These are phyloP conservation scores for Drosophila lowei DNA, from an alignment of 1,140 invertebrate genomes.

Conservation along the genomic window DNA sequence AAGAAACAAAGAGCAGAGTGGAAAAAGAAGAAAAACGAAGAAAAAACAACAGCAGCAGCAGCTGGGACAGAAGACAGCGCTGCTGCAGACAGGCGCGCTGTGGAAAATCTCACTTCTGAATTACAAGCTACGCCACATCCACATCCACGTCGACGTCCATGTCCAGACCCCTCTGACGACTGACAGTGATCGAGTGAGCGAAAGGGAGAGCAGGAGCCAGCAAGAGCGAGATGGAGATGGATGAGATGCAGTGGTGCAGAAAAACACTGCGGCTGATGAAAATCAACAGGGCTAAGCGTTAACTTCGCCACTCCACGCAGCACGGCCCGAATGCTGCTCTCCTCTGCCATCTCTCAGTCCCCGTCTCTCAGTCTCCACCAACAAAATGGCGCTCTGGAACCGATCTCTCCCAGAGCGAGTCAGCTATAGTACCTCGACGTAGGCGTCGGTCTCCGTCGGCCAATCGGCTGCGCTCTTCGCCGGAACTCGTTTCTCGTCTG, in stretches of 20 bases:
- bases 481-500: constrained; percentile 58
- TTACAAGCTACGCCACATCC: constrained; percentile 69
- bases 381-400: constrained; percentile 62
- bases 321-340: neutral
- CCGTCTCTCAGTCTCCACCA: constrained; percentile 7
- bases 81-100: constrained; percentile 62
- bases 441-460: constrained; percentile 28
- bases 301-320: constrained; percentile 73
- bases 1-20: constrained; percentile 11
- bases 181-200: constrained; percentile 43
- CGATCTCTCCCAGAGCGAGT: constrained; percentile 47
- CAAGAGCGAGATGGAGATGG: constrained; percentile 21
- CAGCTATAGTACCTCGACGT: constrained; percentile 45
- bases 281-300: constrained; percentile 81
- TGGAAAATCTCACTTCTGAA: constrained; percentile 83
- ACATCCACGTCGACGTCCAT: constrained; percentile 5
- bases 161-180: constrained; percentile 16
- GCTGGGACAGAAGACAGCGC: constrained; percentile 31
- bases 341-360: neutral
- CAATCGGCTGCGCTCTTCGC: constrained; percentile 5
- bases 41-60: constrained; percentile 32
- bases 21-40: constrained; percentile 13
- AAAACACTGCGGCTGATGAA: constrained; percentile 81
- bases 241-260: constrained; percentile 66
- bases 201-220: constrained; percentile 7